A percentile compares a stretch with the other conserved stretches of the same genome.
These are phyloP conservation scores for Gisinianus flammeolus DNA, from an alignment of 2,888 invertebrate genomes.

Conservation along the genomic window DNA sequence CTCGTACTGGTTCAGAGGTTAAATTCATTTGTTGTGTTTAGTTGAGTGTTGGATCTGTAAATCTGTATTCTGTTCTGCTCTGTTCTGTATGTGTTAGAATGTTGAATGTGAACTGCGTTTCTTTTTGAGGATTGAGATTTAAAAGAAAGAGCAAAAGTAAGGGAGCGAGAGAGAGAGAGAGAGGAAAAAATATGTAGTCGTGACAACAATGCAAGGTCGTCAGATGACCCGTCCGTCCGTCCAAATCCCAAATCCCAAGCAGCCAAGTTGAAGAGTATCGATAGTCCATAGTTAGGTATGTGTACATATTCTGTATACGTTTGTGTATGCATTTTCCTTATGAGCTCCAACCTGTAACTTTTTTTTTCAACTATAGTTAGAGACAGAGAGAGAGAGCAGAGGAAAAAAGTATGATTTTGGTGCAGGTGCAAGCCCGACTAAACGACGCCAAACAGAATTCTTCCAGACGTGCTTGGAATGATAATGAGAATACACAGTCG, in stretches of 20 bases:
- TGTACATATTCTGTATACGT: neutral
- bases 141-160: neutral
- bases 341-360: neutral
- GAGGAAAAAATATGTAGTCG: slow-evolving; percentile 25
- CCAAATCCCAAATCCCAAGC: too few relatives aligned
- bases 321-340: neutral
- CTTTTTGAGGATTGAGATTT: neutral
- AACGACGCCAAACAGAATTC: slow-evolving; percentile 48
- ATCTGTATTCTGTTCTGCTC: too few relatives aligned
- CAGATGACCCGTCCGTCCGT: slow-evolving; percentile 48
- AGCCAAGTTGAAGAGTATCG: neutral
- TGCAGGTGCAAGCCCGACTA: slow-evolving; percentile 48
- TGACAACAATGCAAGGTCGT: slow-evolving; percentile 53
- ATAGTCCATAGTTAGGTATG: neutral
- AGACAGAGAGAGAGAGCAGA: neutral
- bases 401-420: slow-evolving; percentile 14
- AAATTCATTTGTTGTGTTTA: too few relatives aligned
- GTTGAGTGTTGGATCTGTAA: too few relatives aligned
- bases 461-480: slow-evolving; percentile 47
- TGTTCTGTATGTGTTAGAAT: too few relatives aligned
- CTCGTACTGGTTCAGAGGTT: too few relatives aligned
- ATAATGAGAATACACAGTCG: slow-evolving; percentile 31
- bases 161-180: neutral
- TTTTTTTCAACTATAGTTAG: neutral
- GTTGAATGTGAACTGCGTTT: neutral